A percentile compares a stretch with the other conserved stretches of the same genome.
phyloP scores from a whole-genome alignment of 1,140 invertebrate species.

The Pentalonia nigronervosa region DNA sequence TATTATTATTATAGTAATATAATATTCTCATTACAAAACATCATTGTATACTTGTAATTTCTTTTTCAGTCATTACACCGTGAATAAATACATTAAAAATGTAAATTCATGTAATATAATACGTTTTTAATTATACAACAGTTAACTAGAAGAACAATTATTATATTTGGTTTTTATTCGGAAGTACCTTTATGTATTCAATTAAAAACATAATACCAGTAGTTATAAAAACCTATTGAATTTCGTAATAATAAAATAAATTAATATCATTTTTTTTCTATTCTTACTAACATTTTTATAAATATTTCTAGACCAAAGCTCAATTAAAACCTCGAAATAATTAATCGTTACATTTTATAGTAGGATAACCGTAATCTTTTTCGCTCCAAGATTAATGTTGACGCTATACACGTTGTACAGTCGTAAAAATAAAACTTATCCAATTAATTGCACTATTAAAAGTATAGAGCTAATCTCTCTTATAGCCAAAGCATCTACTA shows the following conservation, averaged over 20 bases:
- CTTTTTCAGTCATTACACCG: background rate
- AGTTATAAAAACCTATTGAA: background rate
- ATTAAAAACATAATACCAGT: background rate
- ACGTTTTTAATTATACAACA: background rate
- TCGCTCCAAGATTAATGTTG: background rate
- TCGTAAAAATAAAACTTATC: slow-evolving; percentile 22
- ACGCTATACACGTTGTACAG: background rate
- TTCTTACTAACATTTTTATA: background rate
- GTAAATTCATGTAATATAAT: slow-evolving; percentile 1
- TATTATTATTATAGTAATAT: slow-evolving; percentile 21
- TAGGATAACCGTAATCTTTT: background rate
- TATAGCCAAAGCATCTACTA: background rate
- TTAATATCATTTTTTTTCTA: background rate
- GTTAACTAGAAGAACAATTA: background rate
- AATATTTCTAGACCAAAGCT: background rate
- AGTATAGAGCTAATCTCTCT: background rate
- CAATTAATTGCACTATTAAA: background rate
- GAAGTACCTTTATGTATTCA: background rate
- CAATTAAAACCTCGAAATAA: background rate
- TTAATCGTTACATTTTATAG: background rate
- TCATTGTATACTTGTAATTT: background rate
- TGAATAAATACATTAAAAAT: slow-evolving; percentile 25
- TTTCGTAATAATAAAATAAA: background rate
- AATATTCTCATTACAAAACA: background rate
- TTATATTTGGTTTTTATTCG: background rate